Conservation (phyloP, 2,888 invertebrate genomes). For the Shargacucullia verbasci region DNA sequence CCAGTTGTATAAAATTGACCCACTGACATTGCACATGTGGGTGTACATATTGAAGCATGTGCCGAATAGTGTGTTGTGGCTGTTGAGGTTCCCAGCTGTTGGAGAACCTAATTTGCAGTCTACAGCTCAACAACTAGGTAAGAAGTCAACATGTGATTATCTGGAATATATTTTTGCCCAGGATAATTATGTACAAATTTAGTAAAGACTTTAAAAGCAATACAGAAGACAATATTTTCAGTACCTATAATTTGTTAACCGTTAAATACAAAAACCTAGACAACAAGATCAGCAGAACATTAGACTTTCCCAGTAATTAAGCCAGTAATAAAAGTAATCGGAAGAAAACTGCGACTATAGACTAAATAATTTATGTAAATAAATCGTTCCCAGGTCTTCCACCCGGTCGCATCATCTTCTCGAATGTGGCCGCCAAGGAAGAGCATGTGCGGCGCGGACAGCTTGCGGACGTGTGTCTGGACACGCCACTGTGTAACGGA, state of each 20-base stretch:
- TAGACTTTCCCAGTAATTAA: too few species aligned
- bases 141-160: too few species aligned
- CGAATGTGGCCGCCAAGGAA: conserved; percentile 99
- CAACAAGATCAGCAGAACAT: too few species aligned
- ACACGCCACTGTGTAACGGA: conserved; percentile 99
- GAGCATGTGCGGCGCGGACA: conserved; percentile 99
- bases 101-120: conserved; percentile 95
- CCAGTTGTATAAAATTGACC: conserved; percentile 99
- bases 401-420: conserved; percentile 96
- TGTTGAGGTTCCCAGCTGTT: conserved; percentile 97
- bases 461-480: conserved; percentile 98
- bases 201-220: too few species aligned
- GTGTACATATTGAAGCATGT: conserved; percentile 97
- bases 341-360: too few species aligned
- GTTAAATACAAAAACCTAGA: too few species aligned
- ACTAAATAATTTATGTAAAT: too few species aligned
- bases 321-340: too few species aligned
- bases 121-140: conserved; percentile 94
- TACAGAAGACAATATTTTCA: too few species aligned
- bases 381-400: conserved; percentile 87
- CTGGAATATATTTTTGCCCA: too few species aligned
- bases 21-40: conserved; percentile 98
- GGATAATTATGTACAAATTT: too few species aligned
- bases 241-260: too few species aligned
- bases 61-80: conserved; percentile 98